Evolutionary conservation across 1,140 invertebrate genomes (phyloP).

Genomic region (Thereuonema tuberculata): DNA sequence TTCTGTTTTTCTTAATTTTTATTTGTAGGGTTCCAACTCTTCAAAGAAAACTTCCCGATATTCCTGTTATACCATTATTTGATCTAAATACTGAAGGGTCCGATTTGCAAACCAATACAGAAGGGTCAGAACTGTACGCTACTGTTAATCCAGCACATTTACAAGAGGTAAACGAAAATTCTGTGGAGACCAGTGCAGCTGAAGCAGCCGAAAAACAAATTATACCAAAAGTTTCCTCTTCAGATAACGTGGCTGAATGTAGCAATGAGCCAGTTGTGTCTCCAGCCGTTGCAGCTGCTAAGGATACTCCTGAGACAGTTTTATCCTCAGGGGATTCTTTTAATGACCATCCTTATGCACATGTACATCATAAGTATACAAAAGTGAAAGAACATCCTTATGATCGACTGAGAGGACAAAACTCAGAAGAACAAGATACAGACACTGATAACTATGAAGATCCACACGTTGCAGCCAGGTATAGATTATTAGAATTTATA

Average conservation of each 20-base stretch:
- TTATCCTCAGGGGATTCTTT: constrained; percentile 1
- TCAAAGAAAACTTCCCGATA: constrained; percentile 20
- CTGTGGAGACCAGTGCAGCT: neutral
- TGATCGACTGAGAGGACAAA: constrained; percentile 1
- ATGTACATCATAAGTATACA: constrained; percentile 30
- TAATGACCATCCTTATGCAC: constrained; percentile 50
- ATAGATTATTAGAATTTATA: constrained; percentile 26
- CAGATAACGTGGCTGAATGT: neutral
- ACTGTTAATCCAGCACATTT: constrained; percentile 26
- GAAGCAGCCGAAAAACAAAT: neutral
- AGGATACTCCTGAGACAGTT: neutral
- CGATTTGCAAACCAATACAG: constrained; percentile 28
- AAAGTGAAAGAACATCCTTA: constrained; percentile 12
- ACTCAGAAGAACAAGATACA: constrained; percentile 18
- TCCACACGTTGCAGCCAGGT: constrained; percentile 26
- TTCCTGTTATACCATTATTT: constrained; percentile 15
- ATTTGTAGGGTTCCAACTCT: constrained; percentile 12
- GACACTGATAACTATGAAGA: constrained; percentile 33
- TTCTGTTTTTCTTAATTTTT: no score
- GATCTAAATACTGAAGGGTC: neutral
- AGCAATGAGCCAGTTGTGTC: neutral
- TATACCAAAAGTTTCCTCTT: neutral
- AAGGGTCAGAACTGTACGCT: constrained; percentile 37
- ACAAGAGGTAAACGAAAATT: neutral
- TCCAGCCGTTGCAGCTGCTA: neutral